Evolutionary conservation across 64 coral and sea anemone species (phyloP).

Genomic region (Pocillopora damicornis): DNA sequence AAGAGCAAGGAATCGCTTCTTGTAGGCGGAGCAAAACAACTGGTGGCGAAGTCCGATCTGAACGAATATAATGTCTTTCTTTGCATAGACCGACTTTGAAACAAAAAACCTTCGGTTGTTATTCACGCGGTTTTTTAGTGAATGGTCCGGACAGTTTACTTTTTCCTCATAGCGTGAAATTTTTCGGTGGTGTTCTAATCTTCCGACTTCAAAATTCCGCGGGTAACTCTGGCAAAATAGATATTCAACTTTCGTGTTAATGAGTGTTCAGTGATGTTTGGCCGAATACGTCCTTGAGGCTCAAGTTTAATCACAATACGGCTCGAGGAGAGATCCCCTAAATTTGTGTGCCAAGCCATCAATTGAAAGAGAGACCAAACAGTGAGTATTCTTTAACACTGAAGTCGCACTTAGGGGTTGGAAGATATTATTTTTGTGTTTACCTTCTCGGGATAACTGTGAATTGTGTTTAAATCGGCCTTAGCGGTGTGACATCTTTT

Average conservation of each 20-base stretch:
- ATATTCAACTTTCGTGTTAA: neutral
- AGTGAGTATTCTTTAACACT: neutral
- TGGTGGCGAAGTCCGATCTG: neutral
- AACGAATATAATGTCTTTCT: neutral
- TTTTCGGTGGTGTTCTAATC: neutral
- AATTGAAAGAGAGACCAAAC: neutral
- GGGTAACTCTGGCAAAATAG: neutral
- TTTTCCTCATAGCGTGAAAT: neutral
- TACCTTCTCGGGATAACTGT: constrained; percentile 4
- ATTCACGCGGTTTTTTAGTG: neutral
- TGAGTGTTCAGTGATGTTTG: neutral
- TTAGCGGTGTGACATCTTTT: constrained; percentile 17
- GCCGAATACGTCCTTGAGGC: neutral
- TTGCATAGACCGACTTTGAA: neutral
- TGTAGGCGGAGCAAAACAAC: constrained; percentile 29
- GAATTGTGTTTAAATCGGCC: constrained; percentile 33
- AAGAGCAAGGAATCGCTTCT: neutral
- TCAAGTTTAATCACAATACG: neutral
- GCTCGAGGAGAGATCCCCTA: neutral
- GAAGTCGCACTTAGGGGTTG: neutral
- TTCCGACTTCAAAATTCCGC: neutral
- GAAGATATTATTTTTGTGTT: constrained; percentile 18
- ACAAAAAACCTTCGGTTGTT: neutral
- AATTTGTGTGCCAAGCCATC: neutral
- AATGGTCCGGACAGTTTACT: neutral